phyloP scores from a whole-genome alignment of 2,888 invertebrate species.

The Morpho achilles region DNA sequence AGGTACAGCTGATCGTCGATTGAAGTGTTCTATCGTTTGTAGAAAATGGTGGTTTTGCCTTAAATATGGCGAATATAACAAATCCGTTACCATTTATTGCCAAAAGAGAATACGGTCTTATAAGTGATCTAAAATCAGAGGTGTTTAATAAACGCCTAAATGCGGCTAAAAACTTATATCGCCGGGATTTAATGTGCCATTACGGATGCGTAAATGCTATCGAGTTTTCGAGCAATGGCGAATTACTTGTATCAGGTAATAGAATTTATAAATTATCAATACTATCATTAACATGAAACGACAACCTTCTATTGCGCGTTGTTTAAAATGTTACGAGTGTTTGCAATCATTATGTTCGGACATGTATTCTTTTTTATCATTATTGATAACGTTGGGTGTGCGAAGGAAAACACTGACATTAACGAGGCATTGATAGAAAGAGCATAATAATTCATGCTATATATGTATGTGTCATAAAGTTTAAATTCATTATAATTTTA shows the following conservation, averaged over 20 bases:
- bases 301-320: not conserved
- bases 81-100: constrained; percentile 81
- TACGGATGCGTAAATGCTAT: constrained; percentile 98
- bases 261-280: constrained; percentile 24
- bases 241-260: constrained; percentile 91
- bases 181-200: constrained; percentile 91
- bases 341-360: not conserved
- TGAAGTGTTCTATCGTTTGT: constrained; percentile 35
- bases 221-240: constrained; percentile 94
- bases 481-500: not conserved
- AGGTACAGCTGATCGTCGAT: constrained; percentile 62
- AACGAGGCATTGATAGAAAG: not conserved
- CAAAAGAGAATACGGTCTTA: constrained; percentile 81
- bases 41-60: constrained; percentile 63
- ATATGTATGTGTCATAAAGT: not conserved
- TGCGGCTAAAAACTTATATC: constrained; percentile 86
- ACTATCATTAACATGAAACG: not conserved
- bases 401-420: constrained; percentile 11
- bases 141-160: constrained; percentile 81
- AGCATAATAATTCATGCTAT: not conserved
- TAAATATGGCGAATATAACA: constrained; percentile 71
- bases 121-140: constrained; percentile 77
- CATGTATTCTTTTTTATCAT: constrained; percentile 19
- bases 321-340: not conserved
- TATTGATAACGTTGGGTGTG: constrained; percentile 19